These are phyloP conservation scores for Zosterops hypoxanthus DNA, from an alignment of 2,113 vertebrate genomes.

Conservation along the genomic window DNA sequence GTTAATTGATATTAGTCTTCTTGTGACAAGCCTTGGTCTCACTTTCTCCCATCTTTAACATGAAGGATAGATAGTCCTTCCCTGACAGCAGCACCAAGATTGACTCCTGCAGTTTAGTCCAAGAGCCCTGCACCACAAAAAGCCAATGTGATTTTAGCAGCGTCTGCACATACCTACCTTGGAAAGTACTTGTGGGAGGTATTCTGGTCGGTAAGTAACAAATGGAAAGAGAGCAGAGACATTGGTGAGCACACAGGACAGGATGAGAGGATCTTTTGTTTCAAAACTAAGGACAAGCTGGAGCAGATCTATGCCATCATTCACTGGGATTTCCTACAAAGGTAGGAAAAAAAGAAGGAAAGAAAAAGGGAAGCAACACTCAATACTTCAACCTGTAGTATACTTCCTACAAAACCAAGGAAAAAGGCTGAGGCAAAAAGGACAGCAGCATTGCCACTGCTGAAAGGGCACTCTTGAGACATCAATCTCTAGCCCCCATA, in stretches of 20 bases:
- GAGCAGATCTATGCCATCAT: conserved; percentile 88
- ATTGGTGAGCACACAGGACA: conserved; percentile 93
- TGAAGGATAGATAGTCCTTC: not conserved
- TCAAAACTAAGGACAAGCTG: conserved; percentile 88
- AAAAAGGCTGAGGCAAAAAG: not conserved
- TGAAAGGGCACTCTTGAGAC: not conserved
- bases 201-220: conserved; percentile 81
- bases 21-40: not conserved
- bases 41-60: not conserved
- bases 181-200: conserved; percentile 86
- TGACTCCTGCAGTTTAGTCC: not conserved
- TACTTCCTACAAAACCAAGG: not conserved
- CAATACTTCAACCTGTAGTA: not conserved
- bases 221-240: conserved; percentile 92
- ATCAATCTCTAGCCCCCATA: not conserved
- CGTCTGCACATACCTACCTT: conserved; percentile 78
- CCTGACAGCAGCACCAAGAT: not conserved
- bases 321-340: conserved; percentile 84
- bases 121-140: not conserved
- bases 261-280: conserved; percentile 90
- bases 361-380: not conserved
- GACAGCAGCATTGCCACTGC: not conserved
- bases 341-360: not conserved
- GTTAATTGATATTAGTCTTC: not conserved
- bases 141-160: not conserved